These are phyloP conservation scores for Caerostris darwini DNA, from an alignment of 1,140 invertebrate genomes.

Conservation along the genomic window DNA sequence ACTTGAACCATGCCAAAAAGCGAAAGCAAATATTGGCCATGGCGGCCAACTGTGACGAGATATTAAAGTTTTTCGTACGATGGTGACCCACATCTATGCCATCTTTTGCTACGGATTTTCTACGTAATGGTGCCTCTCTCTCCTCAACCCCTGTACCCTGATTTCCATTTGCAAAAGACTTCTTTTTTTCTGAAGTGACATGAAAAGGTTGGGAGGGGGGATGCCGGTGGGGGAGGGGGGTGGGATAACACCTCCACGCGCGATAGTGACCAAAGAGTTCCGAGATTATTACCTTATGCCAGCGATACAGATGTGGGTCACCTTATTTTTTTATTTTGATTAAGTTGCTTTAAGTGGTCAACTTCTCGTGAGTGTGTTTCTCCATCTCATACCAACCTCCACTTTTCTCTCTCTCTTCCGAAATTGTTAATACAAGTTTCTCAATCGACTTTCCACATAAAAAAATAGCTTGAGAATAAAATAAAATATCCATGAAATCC, in stretches of 20 bases:
- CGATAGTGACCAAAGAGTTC: slow-evolving; percentile 49
- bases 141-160: neutral
- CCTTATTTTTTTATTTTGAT: slow-evolving; percentile 56
- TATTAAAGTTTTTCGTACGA: slow-evolving; percentile 26
- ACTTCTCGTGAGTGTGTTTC: slow-evolving; percentile 41
- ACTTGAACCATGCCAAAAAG: neutral
- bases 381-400: neutral
- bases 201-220: slow-evolving; percentile 5
- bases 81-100: slow-evolving; percentile 21
- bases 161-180: slow-evolving; percentile 37
- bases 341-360: slow-evolving; percentile 55
- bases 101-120: slow-evolving; percentile 3
- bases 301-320: slow-evolving; percentile 39
- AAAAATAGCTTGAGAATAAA: too few relatives aligned
- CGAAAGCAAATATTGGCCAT: slow-evolving; percentile 55
- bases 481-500: too few relatives aligned
- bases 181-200: slow-evolving; percentile 29
- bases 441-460: neutral
- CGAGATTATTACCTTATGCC: slow-evolving; percentile 64
- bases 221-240: neutral
- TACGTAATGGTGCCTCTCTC: neutral
- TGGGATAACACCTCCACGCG: slow-evolving; percentile 36
- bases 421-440: neutral
- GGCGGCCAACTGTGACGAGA: slow-evolving; percentile 30
- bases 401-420: neutral